These are phyloP conservation scores for Pocota personata DNA, from an alignment of 2,888 invertebrate genomes.

Conservation along the genomic window DNA sequence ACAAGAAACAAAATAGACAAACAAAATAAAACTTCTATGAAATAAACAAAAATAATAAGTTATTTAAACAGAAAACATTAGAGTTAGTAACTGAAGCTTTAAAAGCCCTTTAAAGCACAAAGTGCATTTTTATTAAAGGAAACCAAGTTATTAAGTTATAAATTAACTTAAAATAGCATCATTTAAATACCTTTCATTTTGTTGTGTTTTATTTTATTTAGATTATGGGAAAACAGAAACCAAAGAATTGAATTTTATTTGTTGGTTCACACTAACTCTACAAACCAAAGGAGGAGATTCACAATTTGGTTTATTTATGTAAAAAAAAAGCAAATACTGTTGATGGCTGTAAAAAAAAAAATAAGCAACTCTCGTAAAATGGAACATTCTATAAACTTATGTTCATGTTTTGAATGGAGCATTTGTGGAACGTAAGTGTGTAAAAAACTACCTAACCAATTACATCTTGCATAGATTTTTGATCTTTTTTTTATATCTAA, in stretches of 20 bases:
- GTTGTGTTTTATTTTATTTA: background rate
- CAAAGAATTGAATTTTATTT: background rate
- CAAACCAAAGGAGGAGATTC: constrained; percentile 17
- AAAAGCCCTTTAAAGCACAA: background rate
- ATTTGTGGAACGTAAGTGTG: constrained; percentile 10
- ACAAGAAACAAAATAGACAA: constrained; percentile 12
- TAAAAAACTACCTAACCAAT: background rate
- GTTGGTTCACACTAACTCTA: background rate
- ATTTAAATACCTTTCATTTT: background rate
- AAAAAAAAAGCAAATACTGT: no score
- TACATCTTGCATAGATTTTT: background rate
- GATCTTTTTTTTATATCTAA: constrained; percentile 2
- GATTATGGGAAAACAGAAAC: background rate
- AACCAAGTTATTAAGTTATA: background rate
- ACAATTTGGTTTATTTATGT: background rate
- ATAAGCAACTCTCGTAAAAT: background rate
- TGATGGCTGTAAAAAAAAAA: background rate
- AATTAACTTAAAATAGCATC: background rate
- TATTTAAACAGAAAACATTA: constrained; percentile 22
- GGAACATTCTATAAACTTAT: background rate
- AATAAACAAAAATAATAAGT: constrained; percentile 22
- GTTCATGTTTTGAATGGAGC: background rate
- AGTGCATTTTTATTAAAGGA: background rate
- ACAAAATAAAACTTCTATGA: constrained; percentile 1
- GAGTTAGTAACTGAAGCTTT: constrained; percentile 31